These are phyloP conservation scores for Epizoanthus rinbou DNA, from an alignment of 92 coral and sea anemone genomes.

Conservation along the genomic window DNA sequence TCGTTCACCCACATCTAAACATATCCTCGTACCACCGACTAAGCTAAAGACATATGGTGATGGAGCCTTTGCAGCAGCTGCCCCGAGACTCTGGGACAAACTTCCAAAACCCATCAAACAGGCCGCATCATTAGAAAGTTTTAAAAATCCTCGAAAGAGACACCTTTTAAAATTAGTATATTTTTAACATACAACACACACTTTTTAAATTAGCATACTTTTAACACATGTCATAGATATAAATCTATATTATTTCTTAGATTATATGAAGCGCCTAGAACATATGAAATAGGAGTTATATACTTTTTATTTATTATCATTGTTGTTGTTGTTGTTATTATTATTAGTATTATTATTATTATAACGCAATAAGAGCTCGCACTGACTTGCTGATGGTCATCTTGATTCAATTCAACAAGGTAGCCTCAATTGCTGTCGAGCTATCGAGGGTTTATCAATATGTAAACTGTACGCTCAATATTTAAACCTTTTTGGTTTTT, in stretches of 20 bases:
- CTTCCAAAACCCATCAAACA: too few species aligned
- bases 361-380: too few species aligned
- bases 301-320: not conserved
- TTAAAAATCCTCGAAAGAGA: not conserved
- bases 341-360: too few species aligned
- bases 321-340: too few species aligned
- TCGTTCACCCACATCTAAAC: not conserved
- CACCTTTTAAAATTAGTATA: not conserved
- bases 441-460: too few species aligned
- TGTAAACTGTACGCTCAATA: too few species aligned
- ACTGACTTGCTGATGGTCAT: too few species aligned
- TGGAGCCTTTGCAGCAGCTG: not conserved
- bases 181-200: not conserved
- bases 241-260: not conserved
- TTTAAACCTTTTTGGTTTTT: too few species aligned
- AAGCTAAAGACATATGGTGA: not conserved
- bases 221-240: too few species aligned
- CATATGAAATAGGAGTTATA: not conserved
- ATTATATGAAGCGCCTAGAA: not conserved
- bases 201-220: too few species aligned
- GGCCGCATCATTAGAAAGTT: not conserved
- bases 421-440: too few species aligned
- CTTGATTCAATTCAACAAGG: too few species aligned
- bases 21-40: not conserved
- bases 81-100: not conserved